A percentile compares a stretch with the other conserved stretches of the same genome.
These are phyloP conservation scores for Phoenicopterus ruber DNA, from an alignment of 2,113 vertebrate genomes.

Conservation along the genomic window DNA sequence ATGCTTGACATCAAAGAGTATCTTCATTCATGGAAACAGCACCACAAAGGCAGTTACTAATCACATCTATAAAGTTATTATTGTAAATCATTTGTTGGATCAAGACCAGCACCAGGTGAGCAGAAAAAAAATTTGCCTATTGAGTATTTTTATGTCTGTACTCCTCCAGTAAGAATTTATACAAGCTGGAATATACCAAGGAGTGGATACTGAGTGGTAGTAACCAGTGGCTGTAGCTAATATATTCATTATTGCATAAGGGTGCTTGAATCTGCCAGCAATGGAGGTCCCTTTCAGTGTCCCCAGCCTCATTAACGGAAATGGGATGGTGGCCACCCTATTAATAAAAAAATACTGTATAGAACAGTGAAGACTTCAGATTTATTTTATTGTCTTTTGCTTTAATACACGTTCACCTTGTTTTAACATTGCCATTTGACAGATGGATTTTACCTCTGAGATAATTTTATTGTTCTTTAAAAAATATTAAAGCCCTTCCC, in stretches of 20 bases:
- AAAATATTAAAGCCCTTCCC: not conserved
- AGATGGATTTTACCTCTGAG: not conserved
- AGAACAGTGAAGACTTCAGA: not conserved
- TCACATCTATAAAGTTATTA: not conserved
- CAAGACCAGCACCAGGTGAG: not conserved
- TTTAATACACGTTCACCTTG: not conserved
- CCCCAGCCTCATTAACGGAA: not conserved
- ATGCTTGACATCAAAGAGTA: not conserved
- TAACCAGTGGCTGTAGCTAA: not conserved
- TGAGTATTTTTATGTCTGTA: not conserved
- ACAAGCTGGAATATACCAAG: not conserved
- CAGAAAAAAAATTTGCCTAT: accelerated
- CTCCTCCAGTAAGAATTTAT: not conserved
- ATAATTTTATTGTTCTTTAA: not conserved
- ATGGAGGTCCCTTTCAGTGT: not conserved
- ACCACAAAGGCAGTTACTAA: not conserved
- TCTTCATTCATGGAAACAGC: not conserved
- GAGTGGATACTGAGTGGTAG: not conserved
- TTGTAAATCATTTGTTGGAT: not conserved
- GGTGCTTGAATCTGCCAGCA: not conserved
- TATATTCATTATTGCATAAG: not conserved
- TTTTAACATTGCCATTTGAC: not conserved
- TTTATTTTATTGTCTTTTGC: not conserved
- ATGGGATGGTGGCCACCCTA: not conserved
- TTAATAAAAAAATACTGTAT: not conserved